Base-by-base conservation (phyloP, 2,888 invertebrate genomes). In the Drosophila meridionalis region DNA sequence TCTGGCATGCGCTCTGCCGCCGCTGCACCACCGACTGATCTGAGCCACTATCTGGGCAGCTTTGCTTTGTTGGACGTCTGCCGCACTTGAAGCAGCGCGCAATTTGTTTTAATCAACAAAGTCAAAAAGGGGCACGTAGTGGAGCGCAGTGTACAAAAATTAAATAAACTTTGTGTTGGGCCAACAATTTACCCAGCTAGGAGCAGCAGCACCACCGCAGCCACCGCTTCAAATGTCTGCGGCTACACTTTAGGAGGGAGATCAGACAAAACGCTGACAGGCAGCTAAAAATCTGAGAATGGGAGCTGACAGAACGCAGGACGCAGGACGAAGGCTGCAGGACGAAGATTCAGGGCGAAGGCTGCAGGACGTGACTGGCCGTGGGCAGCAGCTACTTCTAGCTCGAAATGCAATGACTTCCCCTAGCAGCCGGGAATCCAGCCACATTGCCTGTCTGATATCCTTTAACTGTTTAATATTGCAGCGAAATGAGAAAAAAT, bases 41-140 rank as follows among this genome's bases (percentile, higher is more conserved):
- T 50, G 28, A 20, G 47, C 47, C 30, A 59, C 59, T 53, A 63
- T 62, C 69, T 40, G 48, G 52, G 32, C n/a, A 32, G 76, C 61
- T 70, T 70, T 50, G 61, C 42, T 67, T 68, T 68, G 68, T 72
- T 50, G 56, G 45, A 56, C 60, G 77, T 79, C 74, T 78, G 79
- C 69, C 76, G 76, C 77, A 74, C 78, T 79, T 82, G 77, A 86
- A 82, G 82, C 79, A 76, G 76, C 83, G 81, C 87, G 75, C 89
- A 87, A 87, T 87, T 87, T 87, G 87, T 89, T 89, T 87, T 87
- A 87, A 87, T 87, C 87, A 87, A 87, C 89, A 84, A 89, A 87
- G 81, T 87, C 85, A 83, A 83, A 87, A 87, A 82, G 71, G 61
- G 62, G 66, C 79, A 69, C 73, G 67, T 73, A 70, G 63, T 30